phyloP scores from a whole-genome alignment of 2,113 vertebrate species.

The Hemichromis elongatus region DNA sequence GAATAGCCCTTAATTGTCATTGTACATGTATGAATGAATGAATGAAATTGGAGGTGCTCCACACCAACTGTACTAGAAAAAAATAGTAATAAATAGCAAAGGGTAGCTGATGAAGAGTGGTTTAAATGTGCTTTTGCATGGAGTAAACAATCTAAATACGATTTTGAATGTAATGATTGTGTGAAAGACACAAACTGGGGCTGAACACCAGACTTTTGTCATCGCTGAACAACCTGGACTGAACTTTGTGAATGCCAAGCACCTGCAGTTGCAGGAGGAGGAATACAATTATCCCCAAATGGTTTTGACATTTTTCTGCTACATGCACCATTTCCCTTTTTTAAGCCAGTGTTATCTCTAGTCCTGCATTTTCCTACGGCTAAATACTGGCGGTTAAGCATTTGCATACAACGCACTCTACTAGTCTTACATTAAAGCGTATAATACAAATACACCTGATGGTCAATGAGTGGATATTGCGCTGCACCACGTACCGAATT shows the following conservation, averaged over 20 bases:
- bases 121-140: neutral
- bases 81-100: neutral
- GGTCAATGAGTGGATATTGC: neutral
- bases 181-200: neutral
- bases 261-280: neutral
- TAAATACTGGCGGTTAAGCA: neutral
- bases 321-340: neutral
- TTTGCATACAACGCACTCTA: neutral
- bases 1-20: neutral
- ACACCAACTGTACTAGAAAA: neutral
- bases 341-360: neutral
- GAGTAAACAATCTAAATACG: neutral
- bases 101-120: neutral
- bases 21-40: neutral
- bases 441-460: neutral
- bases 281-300: neutral
- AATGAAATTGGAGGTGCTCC: neutral
- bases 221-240: neutral
- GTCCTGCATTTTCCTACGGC: neutral
- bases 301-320: neutral
- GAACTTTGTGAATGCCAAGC: neutral
- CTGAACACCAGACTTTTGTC: neutral
- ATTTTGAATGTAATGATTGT: neutral
- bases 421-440: rapidly evolving
- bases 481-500: constrained; percentile 83